Evolutionary conservation across 2,113 vertebrate genomes (phyloP), one percentile per base, ranked within the genome.

Genomic region (Prinia subflava): DNA sequence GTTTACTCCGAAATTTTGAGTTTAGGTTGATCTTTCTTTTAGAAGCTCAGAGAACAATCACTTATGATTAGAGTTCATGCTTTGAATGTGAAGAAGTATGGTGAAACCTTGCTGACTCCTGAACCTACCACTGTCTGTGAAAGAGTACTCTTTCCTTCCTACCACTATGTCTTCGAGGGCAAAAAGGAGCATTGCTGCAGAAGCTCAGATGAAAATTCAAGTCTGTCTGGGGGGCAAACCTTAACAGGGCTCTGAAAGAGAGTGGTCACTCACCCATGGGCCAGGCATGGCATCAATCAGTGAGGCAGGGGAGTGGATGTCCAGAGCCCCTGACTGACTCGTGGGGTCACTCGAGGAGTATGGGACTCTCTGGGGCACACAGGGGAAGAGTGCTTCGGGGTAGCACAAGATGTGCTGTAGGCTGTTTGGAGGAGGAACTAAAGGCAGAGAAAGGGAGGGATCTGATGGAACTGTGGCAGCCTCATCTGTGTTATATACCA

Each of bases 301-400:
- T 28, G 17, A 28, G 41, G n/a, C 55, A 55, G 27, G 15, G 15
- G 5, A 75, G 13, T 0, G 0, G 15, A 5, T 23, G 20, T 42
- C 25, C 37, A 46, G 35, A 47, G 14, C 8, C 14, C 18, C 17
- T 47, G 14, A 15, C 22, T 46, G 44, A 67, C 9, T 31, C 15
- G 13, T 13, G 11, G 23, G 9, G 4, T 47, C 31, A 39, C 47
- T 27, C 53, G 13, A 9, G 37, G 31, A 37, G 17, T 9, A 4
- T 25, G 37, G 33, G 25, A n/a, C 8, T 37, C 12, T 3, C 17
- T 23, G 50, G 4, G 10, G 23, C 15, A 28, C 0, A 1, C 7
- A 65, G 12, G 28, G 21, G 9, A 78, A 27, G 12, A 65, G 10
- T 4, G 7, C 11, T 79, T 75, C 3, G 7, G 41, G 15, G 13